A percentile compares a stretch with the other conserved stretches of the same genome.
Evolutionary conservation across 1,140 invertebrate species (phyloP).

Genomic region (Hyles vespertilio): DNA sequence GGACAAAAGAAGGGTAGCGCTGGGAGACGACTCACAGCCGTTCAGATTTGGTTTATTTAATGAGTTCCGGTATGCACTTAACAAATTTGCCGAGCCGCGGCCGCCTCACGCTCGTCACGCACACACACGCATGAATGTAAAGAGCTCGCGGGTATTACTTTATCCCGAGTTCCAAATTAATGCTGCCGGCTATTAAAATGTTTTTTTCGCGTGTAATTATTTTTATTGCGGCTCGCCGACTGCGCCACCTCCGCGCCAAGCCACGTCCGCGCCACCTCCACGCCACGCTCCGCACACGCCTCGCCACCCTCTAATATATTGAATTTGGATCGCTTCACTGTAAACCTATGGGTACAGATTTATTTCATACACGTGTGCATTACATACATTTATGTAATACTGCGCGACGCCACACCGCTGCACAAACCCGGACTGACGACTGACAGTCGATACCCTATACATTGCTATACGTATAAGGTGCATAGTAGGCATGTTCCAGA

Average conservation of each 20-base stretch:
- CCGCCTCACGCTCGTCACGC: neutral
- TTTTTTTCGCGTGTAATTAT: neutral
- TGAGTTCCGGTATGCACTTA: slow-evolving; percentile 19
- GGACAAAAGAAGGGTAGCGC: neutral
- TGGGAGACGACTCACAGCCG: neutral
- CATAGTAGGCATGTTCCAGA: no score
- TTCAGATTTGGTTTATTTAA: slow-evolving; percentile 14
- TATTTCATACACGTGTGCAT: no score
- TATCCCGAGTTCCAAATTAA: slow-evolving; percentile 1
- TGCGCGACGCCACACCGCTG: no score
- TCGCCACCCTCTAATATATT: neutral
- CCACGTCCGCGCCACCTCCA: neutral
- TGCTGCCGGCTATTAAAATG: neutral
- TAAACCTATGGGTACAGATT: no score
- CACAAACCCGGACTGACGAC: no score
- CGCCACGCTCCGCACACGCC: neutral
- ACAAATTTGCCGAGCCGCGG: slow-evolving; percentile 8
- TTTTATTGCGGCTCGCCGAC: neutral
- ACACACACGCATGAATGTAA: neutral
- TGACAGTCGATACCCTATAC: no score
- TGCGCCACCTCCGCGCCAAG: neutral
- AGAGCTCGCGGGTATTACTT: neutral
- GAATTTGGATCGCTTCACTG: no score
- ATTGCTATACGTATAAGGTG: no score
- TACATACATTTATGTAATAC: no score